Conservation (phyloP, 2,888 invertebrate species). For the Cryptus armator region DNA sequence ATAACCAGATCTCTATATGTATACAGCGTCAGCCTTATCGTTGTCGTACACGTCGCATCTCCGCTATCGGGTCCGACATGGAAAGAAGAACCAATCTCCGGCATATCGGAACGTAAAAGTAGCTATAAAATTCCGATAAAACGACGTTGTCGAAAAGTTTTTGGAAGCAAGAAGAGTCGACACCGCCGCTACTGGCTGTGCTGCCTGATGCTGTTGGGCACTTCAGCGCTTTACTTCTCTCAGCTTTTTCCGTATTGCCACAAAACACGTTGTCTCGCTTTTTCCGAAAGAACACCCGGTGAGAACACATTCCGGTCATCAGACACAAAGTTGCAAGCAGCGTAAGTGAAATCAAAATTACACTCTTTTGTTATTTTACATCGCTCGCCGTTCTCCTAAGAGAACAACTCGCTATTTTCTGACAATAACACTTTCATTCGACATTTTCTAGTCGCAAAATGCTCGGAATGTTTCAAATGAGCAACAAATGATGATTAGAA, state of each 20-base stretch:
- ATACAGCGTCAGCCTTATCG: constrained; percentile 19
- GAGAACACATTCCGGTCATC: not conserved
- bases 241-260: constrained; percentile 2
- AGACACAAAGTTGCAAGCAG: not conserved
- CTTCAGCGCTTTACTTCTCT: constrained; percentile 18
- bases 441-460: too few relatives aligned
- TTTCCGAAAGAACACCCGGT: not conserved
- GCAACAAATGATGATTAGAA: not conserved
- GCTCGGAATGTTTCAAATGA: too few relatives aligned
- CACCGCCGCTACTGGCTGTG: constrained; percentile 15
- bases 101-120: constrained; percentile 72
- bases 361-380: too few relatives aligned
- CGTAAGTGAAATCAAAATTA: too few relatives aligned
- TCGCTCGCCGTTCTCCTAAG: too few relatives aligned
- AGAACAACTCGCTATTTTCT: too few relatives aligned
- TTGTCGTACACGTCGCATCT: constrained; percentile 47
- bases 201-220: not conserved
- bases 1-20: constrained; percentile 30
- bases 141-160: constrained; percentile 68
- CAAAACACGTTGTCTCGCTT: constrained; percentile 6
- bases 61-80: constrained; percentile 30
- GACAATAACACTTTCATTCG: too few relatives aligned
- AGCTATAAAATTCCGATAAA: constrained; percentile 70
- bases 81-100: constrained; percentile 70
- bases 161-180: constrained; percentile 50